phyloP scores from a whole-genome alignment of 1,140 invertebrate species.

The Nasonia vitripennis region DNA sequence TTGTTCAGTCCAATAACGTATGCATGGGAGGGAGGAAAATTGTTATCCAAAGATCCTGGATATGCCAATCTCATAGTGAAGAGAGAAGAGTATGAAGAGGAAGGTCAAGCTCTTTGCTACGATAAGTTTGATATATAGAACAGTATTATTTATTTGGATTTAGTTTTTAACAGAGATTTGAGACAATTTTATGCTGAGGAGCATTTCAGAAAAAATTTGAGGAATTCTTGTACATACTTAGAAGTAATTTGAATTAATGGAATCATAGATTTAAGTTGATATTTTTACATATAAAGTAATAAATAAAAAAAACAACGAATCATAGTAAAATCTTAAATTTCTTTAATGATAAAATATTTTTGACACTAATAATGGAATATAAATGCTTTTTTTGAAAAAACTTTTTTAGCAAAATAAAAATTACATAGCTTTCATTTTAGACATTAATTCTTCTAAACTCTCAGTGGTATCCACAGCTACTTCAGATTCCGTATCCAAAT shows the following conservation, averaged over 20 bases:
- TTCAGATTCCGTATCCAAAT: conserved; percentile 67
- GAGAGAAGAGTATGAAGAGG: conserved; percentile 92
- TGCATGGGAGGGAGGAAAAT: conserved; percentile 91
- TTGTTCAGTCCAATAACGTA: conserved; percentile 85
- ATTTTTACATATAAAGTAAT: not conserved
- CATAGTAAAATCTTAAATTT: conserved; percentile 17
- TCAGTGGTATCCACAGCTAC: conserved; percentile 67
- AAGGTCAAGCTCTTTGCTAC: conserved; percentile 82
- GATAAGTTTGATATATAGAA: conserved; percentile 82
- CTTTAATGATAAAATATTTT: conserved; percentile 43
- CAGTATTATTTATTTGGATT: conserved; percentile 40
- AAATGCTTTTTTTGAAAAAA: conserved; percentile 34
- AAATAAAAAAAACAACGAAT: not conserved
- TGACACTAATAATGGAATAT: conserved; percentile 6
- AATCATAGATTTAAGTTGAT: not conserved
- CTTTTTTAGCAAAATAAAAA: conserved; percentile 22
- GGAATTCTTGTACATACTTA: conserved; percentile 2
- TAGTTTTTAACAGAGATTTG: conserved; percentile 6
- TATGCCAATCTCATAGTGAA: conserved; percentile 86
- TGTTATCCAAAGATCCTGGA: conserved; percentile 83
- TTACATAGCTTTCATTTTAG: conserved; percentile 90
- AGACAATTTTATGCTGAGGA: not conserved
- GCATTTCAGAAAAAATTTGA: not conserved
- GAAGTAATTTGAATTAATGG: conserved; percentile 5
- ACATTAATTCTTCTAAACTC: conserved; percentile 91